These are phyloP conservation scores for Drosophila cardini DNA, from an alignment of 1,140 invertebrate genomes.

Conservation along the genomic window DNA sequence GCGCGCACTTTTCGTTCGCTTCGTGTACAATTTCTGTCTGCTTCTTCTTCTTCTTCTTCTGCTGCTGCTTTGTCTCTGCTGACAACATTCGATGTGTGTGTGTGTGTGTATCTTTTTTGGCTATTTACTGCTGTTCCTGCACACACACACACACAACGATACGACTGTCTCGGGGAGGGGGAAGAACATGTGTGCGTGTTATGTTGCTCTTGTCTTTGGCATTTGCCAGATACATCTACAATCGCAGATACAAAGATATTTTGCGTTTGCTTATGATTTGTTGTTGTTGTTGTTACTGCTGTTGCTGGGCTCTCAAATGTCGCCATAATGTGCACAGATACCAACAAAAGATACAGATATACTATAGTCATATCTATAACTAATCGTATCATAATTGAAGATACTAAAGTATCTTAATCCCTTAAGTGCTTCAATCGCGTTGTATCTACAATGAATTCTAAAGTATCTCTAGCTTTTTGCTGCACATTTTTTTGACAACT, in stretches of 20 bases:
- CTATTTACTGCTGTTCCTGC: slow-evolving; percentile 58
- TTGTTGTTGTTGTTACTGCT: slow-evolving; percentile 9
- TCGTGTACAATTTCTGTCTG: slow-evolving; percentile 41
- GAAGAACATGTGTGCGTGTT: slow-evolving; percentile 64
- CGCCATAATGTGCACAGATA: slow-evolving; percentile 12
- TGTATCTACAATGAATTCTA: no score
- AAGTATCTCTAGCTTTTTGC: no score
- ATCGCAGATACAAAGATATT: slow-evolving; percentile 17
- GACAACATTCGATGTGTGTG: neutral
- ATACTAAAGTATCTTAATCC: neutral
- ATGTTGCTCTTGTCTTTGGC: slow-evolving; percentile 49
- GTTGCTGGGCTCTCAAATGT: slow-evolving; percentile 16
- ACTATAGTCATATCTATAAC: neutral
- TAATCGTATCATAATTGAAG: neutral
- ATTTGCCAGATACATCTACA: slow-evolving; percentile 48
- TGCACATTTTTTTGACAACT: no score
- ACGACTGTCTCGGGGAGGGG: slow-evolving; percentile 5
- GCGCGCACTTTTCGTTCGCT: slow-evolving; percentile 45
- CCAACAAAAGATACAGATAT: neutral
- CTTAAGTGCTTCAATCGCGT: neutral
- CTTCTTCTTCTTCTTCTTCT: slow-evolving; percentile 47
- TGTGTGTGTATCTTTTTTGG: slow-evolving; percentile 39
- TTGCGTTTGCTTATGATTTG: slow-evolving; percentile 37
- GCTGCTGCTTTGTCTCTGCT: slow-evolving; percentile 47
- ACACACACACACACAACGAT: slow-evolving; percentile 27